These are phyloP conservation scores for Hippoglossus stenolepis DNA, from an alignment of 2,113 vertebrate genomes.

Conservation along the genomic window DNA sequence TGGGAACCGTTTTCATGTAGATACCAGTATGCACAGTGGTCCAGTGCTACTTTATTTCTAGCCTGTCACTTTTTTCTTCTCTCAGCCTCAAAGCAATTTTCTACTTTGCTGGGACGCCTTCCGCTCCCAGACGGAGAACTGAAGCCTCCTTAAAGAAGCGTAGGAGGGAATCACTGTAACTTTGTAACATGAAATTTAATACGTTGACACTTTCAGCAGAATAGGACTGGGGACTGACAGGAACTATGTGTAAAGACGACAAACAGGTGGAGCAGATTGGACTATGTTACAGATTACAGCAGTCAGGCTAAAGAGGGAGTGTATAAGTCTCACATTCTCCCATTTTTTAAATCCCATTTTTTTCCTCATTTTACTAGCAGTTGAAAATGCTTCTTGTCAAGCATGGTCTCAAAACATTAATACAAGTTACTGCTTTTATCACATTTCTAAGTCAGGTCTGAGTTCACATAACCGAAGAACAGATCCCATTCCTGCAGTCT, in stretches of 20 bases:
- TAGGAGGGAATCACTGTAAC: not conserved
- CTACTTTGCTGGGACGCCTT: constrained; percentile 32
- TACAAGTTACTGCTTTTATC: too few relatives aligned
- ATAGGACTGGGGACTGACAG: not conserved
- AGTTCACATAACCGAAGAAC: too few relatives aligned
- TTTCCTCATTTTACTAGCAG: too few relatives aligned
- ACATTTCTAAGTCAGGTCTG: too few relatives aligned
- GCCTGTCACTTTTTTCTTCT: constrained; percentile 42
- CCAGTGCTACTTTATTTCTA: constrained; percentile 39
- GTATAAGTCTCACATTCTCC: not conserved
- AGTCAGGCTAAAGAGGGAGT: not conserved
- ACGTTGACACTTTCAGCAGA: constrained; percentile 18
- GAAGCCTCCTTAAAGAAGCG: constrained; percentile 23
- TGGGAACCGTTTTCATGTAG: constrained; percentile 3
- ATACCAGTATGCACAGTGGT: not conserved
- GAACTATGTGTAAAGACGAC: not conserved
- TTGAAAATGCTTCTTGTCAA: not conserved
- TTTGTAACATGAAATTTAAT: constrained; percentile 8
- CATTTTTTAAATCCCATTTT: not conserved
- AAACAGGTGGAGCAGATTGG: constrained; percentile 10
- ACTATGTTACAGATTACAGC: not conserved
- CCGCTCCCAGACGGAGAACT: constrained; percentile 17
- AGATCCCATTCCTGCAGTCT: not conserved
- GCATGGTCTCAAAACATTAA: not conserved
- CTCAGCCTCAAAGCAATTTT: constrained; percentile 51